Percentiles rank a stretch among this genome's conserved stretches.
phyloP scores from a whole-genome alignment of 2,888 invertebrate genomes.

The Eupelmus urozonus region DNA sequence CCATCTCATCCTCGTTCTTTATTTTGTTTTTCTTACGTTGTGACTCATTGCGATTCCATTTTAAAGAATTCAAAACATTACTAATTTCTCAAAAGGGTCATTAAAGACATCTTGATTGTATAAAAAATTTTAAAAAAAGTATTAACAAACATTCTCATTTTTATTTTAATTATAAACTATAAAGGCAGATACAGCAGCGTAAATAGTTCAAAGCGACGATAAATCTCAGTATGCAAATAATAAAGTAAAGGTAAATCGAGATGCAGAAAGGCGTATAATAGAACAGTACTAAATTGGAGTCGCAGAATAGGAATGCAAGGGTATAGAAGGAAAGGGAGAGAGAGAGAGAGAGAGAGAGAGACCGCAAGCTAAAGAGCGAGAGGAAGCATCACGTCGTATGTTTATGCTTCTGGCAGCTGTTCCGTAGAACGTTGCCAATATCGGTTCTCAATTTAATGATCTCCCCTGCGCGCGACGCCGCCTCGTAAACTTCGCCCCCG shows the following conservation, averaged over 20 bases:
- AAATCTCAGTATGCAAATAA: constrained; percentile 8
- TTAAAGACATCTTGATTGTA: too few relatives aligned
- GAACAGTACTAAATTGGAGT: constrained; percentile 1
- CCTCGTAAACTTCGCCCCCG: constrained; percentile 63
- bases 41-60: too few relatives aligned
- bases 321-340: background rate
- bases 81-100: too few relatives aligned
- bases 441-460: constrained; percentile 77
- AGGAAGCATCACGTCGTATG: constrained; percentile 67
- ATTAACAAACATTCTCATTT: too few relatives aligned
- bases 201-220: background rate
- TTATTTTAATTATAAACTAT: too few relatives aligned
- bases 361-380: constrained; percentile 25
- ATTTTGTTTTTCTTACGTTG: too few relatives aligned
- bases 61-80: too few relatives aligned
- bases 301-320: constrained; percentile 3
- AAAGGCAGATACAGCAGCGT: too few relatives aligned
- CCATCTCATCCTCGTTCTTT: background rate
- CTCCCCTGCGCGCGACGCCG: constrained; percentile 64
- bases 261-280: constrained; percentile 8
- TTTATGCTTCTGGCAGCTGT: constrained; percentile 76
- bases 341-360: constrained; percentile 46
- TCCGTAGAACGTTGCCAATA: constrained; percentile 73
- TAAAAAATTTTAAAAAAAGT: too few relatives aligned
- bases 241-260: constrained; percentile 27